Percentiles rank a stretch among this genome's conserved stretches.
Evolutionary conservation across 1,140 invertebrate species (phyloP).

Genomic region (Ylistrum balloti): DNA sequence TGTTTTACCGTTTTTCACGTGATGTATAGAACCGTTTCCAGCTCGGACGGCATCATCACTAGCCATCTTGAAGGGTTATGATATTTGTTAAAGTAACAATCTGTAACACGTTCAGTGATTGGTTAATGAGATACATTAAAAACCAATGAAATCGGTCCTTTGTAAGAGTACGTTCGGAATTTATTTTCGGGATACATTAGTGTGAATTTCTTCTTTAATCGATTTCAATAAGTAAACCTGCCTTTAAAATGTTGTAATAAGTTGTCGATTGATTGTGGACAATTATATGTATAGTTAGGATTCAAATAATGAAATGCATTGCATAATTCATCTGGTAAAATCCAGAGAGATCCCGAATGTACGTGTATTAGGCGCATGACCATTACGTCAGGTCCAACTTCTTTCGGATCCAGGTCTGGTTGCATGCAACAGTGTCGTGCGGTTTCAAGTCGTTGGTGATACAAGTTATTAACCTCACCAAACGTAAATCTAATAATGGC

Average conservation of each 20-base stretch:
- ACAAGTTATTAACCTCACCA: neutral
- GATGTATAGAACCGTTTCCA: constrained; percentile 6
- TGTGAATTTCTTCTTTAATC: neutral
- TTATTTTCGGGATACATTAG: neutral
- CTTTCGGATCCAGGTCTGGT: constrained; percentile 40
- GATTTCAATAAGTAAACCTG: neutral
- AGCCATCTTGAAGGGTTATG: constrained; percentile 7
- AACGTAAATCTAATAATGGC: constrained; percentile 28
- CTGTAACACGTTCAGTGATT: neutral
- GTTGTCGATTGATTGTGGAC: neutral
- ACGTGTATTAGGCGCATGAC: constrained; percentile 55
- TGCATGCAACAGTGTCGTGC: constrained; percentile 16
- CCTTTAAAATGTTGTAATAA: neutral
- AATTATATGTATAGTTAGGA: too few species aligned
- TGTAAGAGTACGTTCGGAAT: neutral
- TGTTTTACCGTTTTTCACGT: constrained; percentile 46
- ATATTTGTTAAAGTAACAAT: neutral
- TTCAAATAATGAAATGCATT: neutral
- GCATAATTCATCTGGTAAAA: neutral
- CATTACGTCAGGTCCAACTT: constrained; percentile 41
- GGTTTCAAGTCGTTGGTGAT: neutral
- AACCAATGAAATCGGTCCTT: neutral
- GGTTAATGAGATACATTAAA: neutral
- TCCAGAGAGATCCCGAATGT: constrained; percentile 13
- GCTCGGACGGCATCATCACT: neutral